Base-by-base conservation (phyloP, 2,888 invertebrate genomes). In the Rhabditophanes sp. region DNA sequence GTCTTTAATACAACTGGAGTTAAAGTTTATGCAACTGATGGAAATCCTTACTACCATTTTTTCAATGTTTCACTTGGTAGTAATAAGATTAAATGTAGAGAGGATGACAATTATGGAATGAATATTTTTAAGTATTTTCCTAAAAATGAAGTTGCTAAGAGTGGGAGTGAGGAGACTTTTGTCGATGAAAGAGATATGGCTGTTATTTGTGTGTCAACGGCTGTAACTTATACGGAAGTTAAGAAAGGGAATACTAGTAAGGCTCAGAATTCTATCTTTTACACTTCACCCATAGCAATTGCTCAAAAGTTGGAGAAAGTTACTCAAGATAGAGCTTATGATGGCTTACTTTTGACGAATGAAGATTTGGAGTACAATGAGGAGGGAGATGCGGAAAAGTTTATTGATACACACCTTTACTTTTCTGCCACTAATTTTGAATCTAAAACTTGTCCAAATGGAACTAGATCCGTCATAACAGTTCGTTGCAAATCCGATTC, bases 381-480 rank as follows among this genome's bases (percentile, higher is more conserved):
- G 42, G 39, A 5, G 14, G 2, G 7, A 6, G 11, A 33, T n/a
- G 6, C 15, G 12, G 14, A 7, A 26, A 12, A n/a, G 12, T 28
- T 30, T 30, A 4, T 12, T 2, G 12, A 3, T 23, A n/a, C 19
- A n/a, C 12, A 12, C 12, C 11, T 22, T 30, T 30, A 9, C 3
- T 9, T 17, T 22, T 30, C 34, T 2, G 9, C 3, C n/a, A 32
- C 4, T 35, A 25, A 33, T 15, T 29, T 40, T 1, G 33, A 21
- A 11, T 36, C 12, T 33, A 41, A 17, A 65, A 68, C 2, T 1
- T 75, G 75, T 56, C 69, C 68, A 1, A 51, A 66, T 16, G 75
- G 75, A 3, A 65, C 73, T 8, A 65, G 65, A n/a, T 69, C 72
- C 2, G 69, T 73, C 4, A 67, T 75, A 17, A 73, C 73, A 4